These are phyloP conservation scores for Sapajus apella DNA, from an alignment of 2,113 vertebrate species.

Conservation along the genomic window DNA sequence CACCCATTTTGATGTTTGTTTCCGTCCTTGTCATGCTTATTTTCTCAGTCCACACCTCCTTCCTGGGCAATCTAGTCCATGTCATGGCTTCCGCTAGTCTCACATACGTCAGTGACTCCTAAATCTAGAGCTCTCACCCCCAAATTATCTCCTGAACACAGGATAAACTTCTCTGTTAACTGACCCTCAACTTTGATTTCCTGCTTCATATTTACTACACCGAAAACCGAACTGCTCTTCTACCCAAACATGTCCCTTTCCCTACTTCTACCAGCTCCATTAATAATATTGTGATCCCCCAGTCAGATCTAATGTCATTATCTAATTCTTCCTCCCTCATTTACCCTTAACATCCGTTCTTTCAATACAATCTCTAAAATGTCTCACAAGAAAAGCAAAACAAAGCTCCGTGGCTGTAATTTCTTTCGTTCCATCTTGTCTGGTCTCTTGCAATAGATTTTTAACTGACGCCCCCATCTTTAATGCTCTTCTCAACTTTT, in stretches of 20 bases:
- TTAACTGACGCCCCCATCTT: not conserved
- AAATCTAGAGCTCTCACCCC: not conserved
- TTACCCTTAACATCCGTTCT: not conserved
- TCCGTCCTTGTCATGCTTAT: not conserved
- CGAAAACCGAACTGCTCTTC: not conserved
- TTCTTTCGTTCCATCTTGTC: not conserved
- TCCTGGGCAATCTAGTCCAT: not conserved
- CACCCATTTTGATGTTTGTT: not conserved
- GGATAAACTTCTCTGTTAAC: not conserved
- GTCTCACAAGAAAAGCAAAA: constrained; percentile 14
- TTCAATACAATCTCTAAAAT: not conserved
- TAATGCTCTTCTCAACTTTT: not conserved
- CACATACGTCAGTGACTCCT: not conserved
- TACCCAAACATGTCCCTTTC: not conserved
- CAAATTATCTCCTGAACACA: not conserved
- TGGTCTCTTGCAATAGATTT: not conserved
- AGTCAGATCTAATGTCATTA: not conserved
- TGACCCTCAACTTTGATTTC: not conserved
- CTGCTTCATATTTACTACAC: not conserved
- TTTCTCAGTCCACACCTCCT: not conserved
- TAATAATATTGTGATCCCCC: not conserved
- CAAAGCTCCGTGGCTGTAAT: not conserved
- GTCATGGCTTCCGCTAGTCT: not conserved
- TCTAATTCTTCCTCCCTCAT: not conserved
- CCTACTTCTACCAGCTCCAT: not conserved